Percentiles rank a stretch among this genome's conserved stretches.
phyloP scores from a whole-genome alignment of 2,888 invertebrate genomes.

The Campoplex nolae region DNA sequence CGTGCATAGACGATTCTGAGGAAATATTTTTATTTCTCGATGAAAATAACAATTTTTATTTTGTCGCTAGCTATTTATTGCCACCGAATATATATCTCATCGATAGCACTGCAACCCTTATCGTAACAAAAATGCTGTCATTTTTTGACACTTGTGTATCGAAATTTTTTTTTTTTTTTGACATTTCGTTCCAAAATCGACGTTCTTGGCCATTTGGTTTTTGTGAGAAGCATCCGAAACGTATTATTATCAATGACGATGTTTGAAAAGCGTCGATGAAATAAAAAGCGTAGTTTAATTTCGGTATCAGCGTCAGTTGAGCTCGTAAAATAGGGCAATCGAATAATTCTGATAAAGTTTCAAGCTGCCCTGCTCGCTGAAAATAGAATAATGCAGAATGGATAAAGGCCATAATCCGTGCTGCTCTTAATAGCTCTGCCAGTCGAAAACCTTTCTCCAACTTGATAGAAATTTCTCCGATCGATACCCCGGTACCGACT shows the following conservation, averaged over 20 bases:
- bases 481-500: background rate
- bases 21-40: background rate
- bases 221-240: background rate
- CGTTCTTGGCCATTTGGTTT: background rate
- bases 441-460: slow-evolving; percentile 12
- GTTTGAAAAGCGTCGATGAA: background rate
- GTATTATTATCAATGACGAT: background rate
- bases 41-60: background rate
- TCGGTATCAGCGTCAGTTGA: background rate
- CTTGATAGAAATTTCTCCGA: slow-evolving; percentile 32
- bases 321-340: background rate
- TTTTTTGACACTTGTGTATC: background rate
- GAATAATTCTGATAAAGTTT: slow-evolving; percentile 27
- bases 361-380: background rate
- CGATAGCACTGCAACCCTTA: background rate
- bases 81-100: too few species aligned
- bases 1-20: background rate
- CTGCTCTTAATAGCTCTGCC: slow-evolving; percentile 29
- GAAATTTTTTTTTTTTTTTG: too few species aligned
- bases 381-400: slow-evolving; percentile 40
- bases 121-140: background rate
- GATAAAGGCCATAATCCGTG: slow-evolving; percentile 22
- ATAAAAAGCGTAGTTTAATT: slow-evolving; percentile 16
- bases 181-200: background rate
- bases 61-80: background rate